Percentiles rank a stretch among this genome's conserved stretches.
phyloP scores from a whole-genome alignment of 2,888 invertebrate species.

The Cephus nigrinus region DNA sequence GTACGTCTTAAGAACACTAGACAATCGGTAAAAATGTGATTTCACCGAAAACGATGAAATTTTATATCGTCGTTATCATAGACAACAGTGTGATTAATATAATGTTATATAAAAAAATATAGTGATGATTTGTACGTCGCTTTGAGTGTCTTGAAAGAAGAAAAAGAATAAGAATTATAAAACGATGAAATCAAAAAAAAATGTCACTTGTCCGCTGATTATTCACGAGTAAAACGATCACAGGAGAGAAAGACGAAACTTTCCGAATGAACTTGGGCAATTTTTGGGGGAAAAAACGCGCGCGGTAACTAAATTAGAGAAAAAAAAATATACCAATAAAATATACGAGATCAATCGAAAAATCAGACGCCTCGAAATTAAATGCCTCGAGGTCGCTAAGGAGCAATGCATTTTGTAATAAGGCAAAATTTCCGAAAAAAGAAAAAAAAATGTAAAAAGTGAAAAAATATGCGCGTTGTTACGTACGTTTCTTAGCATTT shows the following conservation, averaged over 20 bases:
- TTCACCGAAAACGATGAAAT: neutral
- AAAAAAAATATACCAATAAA: too few relatives aligned
- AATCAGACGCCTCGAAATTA: constrained; percentile 23
- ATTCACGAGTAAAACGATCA: neutral
- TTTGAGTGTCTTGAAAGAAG: constrained; percentile 11
- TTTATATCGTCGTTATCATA: neutral
- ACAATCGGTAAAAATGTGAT: neutral
- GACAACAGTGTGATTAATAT: neutral
- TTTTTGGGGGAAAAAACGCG: neutral
- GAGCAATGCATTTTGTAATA: constrained; percentile 11
- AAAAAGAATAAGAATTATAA: constrained; percentile 9
- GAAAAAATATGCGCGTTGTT: neutral
- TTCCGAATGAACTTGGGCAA: neutral
- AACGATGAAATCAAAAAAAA: neutral
- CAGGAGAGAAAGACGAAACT: neutral
- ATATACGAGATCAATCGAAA: too few relatives aligned
- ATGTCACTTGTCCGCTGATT: neutral
- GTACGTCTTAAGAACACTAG: neutral
- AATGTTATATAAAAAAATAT: neutral
- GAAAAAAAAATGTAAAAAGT: neutral
- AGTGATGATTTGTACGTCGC: neutral
- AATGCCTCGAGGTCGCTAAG: constrained; percentile 31
- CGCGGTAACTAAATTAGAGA: neutral
- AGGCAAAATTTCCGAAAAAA: neutral
- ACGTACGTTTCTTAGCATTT: neutral